Conservation (phyloP, 2,888 invertebrate genomes). For the Trileptium ribeirensis region DNA sequence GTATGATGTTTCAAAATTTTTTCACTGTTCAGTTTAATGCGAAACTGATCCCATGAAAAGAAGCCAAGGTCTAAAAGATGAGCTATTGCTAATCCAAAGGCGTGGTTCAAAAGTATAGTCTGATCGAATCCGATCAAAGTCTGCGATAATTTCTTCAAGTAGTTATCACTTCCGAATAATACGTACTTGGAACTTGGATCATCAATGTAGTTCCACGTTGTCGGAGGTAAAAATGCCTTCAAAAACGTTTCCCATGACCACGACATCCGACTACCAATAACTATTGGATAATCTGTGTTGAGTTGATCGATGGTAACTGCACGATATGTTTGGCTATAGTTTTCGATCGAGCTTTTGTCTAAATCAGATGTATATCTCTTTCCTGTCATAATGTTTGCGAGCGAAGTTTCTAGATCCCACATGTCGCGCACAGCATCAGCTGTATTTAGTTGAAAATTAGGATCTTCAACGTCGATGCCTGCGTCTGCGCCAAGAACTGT, state of each 20-base stretch:
- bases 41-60: neutral
- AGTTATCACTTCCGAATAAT: neutral
- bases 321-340: neutral
- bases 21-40: too few relatives aligned
- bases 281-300: neutral
- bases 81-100: neutral
- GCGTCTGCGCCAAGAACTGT: neutral
- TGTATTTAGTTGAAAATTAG: neutral
- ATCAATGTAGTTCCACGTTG: neutral
- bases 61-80: neutral
- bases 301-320: neutral
- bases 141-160: neutral
- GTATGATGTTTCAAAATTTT: too few relatives aligned
- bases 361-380: neutral
- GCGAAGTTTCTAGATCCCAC: neutral
- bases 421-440: neutral
- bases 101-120: neutral
- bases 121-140: neutral
- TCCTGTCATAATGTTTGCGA: neutral
- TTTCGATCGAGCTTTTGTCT: neutral
- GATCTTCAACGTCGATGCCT: neutral
- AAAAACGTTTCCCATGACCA: neutral
- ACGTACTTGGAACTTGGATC: neutral
- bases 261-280: too few relatives aligned
- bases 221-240: neutral